Percentiles rank a stretch among this genome's conserved stretches.
Conservation (phyloP, 2,888 invertebrate species). For the Eudemis profundana region DNA sequence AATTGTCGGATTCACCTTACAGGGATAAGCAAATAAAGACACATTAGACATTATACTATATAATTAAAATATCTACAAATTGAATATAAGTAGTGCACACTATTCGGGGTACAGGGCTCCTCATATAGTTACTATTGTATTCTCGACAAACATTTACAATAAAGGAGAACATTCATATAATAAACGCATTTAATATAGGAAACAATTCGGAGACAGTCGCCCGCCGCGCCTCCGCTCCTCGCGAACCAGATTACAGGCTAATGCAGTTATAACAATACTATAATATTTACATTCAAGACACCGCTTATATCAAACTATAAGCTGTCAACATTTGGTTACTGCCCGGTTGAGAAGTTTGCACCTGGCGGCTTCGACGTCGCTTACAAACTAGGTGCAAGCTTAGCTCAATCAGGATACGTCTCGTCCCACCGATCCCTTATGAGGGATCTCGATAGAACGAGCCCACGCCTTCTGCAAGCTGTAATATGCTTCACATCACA, state of each 20-base stretch:
- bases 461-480: constrained; percentile 51
- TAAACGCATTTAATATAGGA: constrained; percentile 82
- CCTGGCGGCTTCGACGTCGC: neutral
- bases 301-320: constrained; percentile 23
- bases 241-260: constrained; percentile 80
- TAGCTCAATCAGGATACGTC: neutral
- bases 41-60: constrained; percentile 84
- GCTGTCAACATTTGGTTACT: constrained; percentile 48
- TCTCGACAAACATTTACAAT: constrained; percentile 82
- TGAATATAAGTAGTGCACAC: constrained; percentile 81
- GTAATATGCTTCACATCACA: constrained; percentile 79
- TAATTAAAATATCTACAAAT: constrained; percentile 85
- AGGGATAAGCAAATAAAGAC: constrained; percentile 80
- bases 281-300: constrained; percentile 71
- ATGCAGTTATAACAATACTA: constrained; percentile 77
- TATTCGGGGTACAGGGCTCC: constrained; percentile 73
- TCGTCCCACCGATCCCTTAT: neutral
- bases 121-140: constrained; percentile 68
- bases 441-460: neutral
- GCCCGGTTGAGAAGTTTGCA: neutral
- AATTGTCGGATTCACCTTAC: constrained; percentile 73
- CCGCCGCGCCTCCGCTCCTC: constrained; percentile 59
- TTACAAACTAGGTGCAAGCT: neutral
- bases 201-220: constrained; percentile 78
- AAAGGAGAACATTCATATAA: constrained; percentile 83